These are phyloP conservation scores for Lutjanus argentimaculatus DNA, from an alignment of 2,797 vertebrate genomes.

Conservation along the genomic window DNA sequence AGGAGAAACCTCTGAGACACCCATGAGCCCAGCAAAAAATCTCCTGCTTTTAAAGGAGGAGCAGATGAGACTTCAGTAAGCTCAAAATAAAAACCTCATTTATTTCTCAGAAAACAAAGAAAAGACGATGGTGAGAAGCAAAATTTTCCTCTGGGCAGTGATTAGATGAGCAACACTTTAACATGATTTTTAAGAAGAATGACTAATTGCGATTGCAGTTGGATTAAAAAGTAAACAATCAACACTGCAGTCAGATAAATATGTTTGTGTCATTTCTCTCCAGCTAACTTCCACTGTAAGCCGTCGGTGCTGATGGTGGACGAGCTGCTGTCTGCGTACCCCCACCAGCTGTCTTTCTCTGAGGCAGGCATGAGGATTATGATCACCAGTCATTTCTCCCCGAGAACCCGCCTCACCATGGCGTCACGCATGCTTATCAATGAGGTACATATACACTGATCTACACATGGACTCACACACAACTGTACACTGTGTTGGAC, in stretches of 20 bases:
- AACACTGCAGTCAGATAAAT: neutral
- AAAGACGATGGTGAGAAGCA: too few species aligned
- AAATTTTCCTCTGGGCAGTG: too few species aligned
- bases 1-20: too few species aligned
- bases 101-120: too few species aligned
- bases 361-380: conserved; percentile 98
- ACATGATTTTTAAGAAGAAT: neutral
- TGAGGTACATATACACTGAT: conserved; percentile 87
- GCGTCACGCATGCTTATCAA: conserved; percentile 98
- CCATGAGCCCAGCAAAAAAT: too few species aligned
- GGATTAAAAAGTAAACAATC: neutral
- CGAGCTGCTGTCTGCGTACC: conserved; percentile 95
- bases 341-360: conserved; percentile 97
- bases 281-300: conserved; percentile 92
- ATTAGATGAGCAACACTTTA: too few species aligned
- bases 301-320: conserved; percentile 98
- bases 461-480: neutral
- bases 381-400: conserved; percentile 99
- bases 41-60: too few species aligned
- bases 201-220: conserved; percentile 1
- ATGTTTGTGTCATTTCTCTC: conserved; percentile 1
- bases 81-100: too few species aligned
- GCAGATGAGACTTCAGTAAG: too few species aligned
- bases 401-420: conserved; percentile 98
- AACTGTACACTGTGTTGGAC: neutral